Conservation (phyloP, 2,888 invertebrate genomes). For the Galeopsomyia nigrocyanea region DNA sequence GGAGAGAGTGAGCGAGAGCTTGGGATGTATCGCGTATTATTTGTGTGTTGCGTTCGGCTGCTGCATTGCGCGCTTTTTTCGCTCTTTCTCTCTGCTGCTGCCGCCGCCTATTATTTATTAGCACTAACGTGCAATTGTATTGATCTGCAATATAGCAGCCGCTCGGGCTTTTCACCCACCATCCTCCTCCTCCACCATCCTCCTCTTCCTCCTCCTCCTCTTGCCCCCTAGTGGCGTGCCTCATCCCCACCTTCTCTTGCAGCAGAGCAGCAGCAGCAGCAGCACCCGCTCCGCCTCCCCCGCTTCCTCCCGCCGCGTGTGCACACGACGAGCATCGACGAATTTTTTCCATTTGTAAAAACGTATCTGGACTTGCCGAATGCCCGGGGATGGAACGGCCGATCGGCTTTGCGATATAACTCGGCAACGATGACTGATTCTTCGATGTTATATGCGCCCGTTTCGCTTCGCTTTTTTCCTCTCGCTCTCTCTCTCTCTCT, state of each 20-base stretch:
- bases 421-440: slow-evolving; percentile 60
- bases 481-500: neutral
- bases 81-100: slow-evolving; percentile 53
- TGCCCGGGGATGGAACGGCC: slow-evolving; percentile 64
- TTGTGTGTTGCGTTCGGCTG: slow-evolving; percentile 67
- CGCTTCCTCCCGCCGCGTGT: slow-evolving; percentile 10
- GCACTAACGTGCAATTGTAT: slow-evolving; percentile 70
- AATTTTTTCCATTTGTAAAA: slow-evolving; percentile 67
- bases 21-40: slow-evolving; percentile 68
- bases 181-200: slow-evolving; percentile 44
- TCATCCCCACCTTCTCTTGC: slow-evolving; percentile 13
- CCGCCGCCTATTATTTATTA: slow-evolving; percentile 70
- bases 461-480: slow-evolving; percentile 22
- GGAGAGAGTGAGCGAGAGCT: slow-evolving; percentile 50
- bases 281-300: neutral
- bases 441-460: slow-evolving; percentile 52
- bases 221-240: slow-evolving; percentile 24
- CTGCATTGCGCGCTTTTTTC: slow-evolving; percentile 69
- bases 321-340: slow-evolving; percentile 54
- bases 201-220: slow-evolving; percentile 43
- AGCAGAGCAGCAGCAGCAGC: neutral
- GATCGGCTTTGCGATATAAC: slow-evolving; percentile 66
- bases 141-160: slow-evolving; percentile 69
- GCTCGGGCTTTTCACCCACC: slow-evolving; percentile 50
- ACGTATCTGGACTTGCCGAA: slow-evolving; percentile 67